Conservation (phyloP, 2,888 invertebrate species). For the Amblyteles armatorius region DNA sequence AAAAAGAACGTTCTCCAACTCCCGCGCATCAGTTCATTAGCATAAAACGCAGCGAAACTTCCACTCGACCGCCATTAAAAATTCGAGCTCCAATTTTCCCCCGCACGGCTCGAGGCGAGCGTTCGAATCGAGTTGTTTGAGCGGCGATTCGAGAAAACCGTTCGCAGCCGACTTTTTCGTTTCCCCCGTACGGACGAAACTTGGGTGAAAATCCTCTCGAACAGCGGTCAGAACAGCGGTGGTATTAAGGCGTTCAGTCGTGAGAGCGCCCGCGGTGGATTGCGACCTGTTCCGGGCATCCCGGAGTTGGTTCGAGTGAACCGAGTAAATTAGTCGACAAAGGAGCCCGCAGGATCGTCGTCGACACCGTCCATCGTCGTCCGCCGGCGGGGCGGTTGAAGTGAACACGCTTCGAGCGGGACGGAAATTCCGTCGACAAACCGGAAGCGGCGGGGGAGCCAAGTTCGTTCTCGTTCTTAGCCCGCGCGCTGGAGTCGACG, state of each 20-base stretch:
- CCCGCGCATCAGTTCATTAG: slow-evolving; percentile 58
- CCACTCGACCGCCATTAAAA: slow-evolving; percentile 25
- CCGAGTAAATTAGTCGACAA: slow-evolving; percentile 60
- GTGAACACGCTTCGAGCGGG: slow-evolving; percentile 1
- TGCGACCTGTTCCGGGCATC: slow-evolving; percentile 3
- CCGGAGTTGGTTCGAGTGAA: slow-evolving; percentile 20
- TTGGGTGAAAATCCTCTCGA: neutral
- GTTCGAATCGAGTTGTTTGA: slow-evolving; percentile 15
- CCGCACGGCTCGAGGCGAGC: neutral
- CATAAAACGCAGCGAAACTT: slow-evolving; percentile 61
- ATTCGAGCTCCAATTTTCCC: neutral
- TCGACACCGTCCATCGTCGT: slow-evolving; percentile 40
- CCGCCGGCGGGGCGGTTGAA: neutral
- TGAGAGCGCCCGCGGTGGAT: neutral
- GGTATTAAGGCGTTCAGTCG: neutral
- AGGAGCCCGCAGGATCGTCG: slow-evolving; percentile 43
- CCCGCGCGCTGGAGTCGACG: slow-evolving; percentile 27
- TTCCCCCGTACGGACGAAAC: neutral
- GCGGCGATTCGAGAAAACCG: neutral
- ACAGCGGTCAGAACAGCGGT: neutral
- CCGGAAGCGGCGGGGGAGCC: slow-evolving; percentile 49
- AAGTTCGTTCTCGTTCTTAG: slow-evolving; percentile 64
- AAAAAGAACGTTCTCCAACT: neutral
- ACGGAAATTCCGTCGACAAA: slow-evolving; percentile 60
- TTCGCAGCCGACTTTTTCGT: neutral